Conservation (phyloP, 2,888 invertebrate genomes). For the Carterocephalus palaemon region DNA sequence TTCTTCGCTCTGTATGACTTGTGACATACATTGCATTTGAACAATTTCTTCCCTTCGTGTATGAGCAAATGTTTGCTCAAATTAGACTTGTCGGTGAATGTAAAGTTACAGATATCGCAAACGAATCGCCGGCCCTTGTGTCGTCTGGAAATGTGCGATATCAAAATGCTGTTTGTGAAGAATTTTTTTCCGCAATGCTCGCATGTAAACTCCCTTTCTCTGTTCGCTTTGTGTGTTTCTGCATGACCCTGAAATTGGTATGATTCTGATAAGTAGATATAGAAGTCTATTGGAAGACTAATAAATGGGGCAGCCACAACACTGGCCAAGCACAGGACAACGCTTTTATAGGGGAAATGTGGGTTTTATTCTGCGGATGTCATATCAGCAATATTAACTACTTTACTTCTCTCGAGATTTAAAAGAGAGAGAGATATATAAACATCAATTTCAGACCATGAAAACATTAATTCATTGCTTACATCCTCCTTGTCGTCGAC, state of each 20-base stretch:
- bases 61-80: slow-evolving; percentile 59
- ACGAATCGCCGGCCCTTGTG: slow-evolving; percentile 60
- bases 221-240: slow-evolving; percentile 61
- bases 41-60: slow-evolving; percentile 62
- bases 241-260: slow-evolving; percentile 51
- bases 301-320: too few species aligned
- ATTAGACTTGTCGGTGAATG: slow-evolving; percentile 65
- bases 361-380: too few species aligned
- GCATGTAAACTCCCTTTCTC: slow-evolving; percentile 57
- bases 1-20: slow-evolving; percentile 55
- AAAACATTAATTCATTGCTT: too few species aligned
- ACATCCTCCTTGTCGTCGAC: too few species aligned
- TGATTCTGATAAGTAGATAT: too few species aligned
- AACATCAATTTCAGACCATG: too few species aligned
- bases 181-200: slow-evolving; percentile 70
- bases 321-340: too few species aligned
- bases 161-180: slow-evolving; percentile 53
- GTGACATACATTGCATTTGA: slow-evolving; percentile 63
- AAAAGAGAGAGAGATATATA: too few species aligned
- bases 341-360: too few species aligned
- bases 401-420: too few species aligned
- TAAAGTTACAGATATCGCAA: slow-evolving; percentile 60
- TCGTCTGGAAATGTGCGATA: slow-evolving; percentile 50
- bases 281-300: too few species aligned
- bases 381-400: too few species aligned